Base-by-base conservation (phyloP, 1,140 invertebrate species). In the Drosophila sp. region DNA sequence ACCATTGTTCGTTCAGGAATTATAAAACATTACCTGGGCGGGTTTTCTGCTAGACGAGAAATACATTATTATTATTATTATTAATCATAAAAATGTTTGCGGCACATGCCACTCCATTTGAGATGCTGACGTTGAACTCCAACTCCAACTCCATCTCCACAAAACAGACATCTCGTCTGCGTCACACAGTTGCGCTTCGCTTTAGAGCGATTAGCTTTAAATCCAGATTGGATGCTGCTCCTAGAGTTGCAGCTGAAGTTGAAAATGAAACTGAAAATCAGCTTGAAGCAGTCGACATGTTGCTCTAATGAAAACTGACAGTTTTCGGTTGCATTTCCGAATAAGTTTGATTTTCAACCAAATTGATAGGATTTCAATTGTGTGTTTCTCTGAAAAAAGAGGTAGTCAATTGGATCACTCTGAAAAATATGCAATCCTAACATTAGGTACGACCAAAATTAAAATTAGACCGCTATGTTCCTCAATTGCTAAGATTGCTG, bases 11-110 rank as follows among this genome's bases (percentile, higher is more conserved):
- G 62, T 51, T 70, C 53, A 40, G 62, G 61, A 75, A 75, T 83
- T 81, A 75, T 66, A 59, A 32, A 66, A 54, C 41, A 62, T 53
- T 53, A 53, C 27, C 25, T 53, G 50, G 14, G 4, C 50, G 27
- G 48, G 27, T 51, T 32, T 16, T n/a, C n/a, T 32, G 13, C 48
- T 34, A 18, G 3, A 66, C 1, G 32, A 34, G 5, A 38, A 46
- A 7, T 58, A 64, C 51, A 62, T 78, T 78, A 72, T 72, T 81
- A 72, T 73, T 82, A 72, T 74, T 86, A 67, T 86, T 82, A 87
- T 83, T 83, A 83, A 89, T 89, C 83, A 89, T 77, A 71, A 80
- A 87, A 74, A 72, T 89, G 84, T 84, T 89, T 79, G 80, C 84
- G 84, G 83, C 83, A 80, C 84, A 89, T 83, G 83, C 76, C 83